Evolutionary conservation across 1,140 invertebrate species (phyloP), one percentile per base, ranked within the genome.

Genomic region (Eurosta solidaginis): DNA sequence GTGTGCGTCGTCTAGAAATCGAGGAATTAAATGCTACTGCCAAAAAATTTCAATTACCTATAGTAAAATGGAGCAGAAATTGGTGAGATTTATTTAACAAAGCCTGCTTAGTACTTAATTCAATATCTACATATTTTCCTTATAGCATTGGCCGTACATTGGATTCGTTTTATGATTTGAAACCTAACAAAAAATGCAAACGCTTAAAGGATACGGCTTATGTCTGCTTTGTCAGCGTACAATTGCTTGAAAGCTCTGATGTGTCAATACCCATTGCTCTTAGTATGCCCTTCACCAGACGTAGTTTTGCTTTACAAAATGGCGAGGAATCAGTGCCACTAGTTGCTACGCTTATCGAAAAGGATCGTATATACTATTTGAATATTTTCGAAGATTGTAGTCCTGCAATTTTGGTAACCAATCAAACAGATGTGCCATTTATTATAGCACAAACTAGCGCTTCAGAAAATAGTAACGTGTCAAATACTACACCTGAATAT

Each of bases 371-470:
- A 0, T 82, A 81, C 54, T 87, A 83, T 80, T 49, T 88, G 25
- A 85, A 77, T 33, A 81, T 88, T 1, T 86, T 83, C 29, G 78
- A 81, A 14, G 87, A 88, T 49, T 81, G 78, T 1, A 78, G 79
- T 1, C 87, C 87, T 1, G 81, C 82, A 0, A 77, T 88, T 14
- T 79, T 83, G 17, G 80, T 88, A 3, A 83, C 77, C 68, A 88
- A 88, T 63, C 81, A 83, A 12, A 88, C 87, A 0, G 85, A 83
- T 68, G 78, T 87, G 0, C 80, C 80, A 44, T 85, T 87, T 20
- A 81, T 86, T 63, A 81, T 88, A 29, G 87, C 84, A 29, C 84
- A 87, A 78, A 85, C 86, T 0, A 85, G 80, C 44, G 82, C 83
- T 17, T 82, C 81, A 33, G 85, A 85, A 14, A 83, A 86, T 49